Evolutionary conservation across 1,140 invertebrate species (phyloP).

Genomic region (Caenorhabditis tropicalis): DNA sequence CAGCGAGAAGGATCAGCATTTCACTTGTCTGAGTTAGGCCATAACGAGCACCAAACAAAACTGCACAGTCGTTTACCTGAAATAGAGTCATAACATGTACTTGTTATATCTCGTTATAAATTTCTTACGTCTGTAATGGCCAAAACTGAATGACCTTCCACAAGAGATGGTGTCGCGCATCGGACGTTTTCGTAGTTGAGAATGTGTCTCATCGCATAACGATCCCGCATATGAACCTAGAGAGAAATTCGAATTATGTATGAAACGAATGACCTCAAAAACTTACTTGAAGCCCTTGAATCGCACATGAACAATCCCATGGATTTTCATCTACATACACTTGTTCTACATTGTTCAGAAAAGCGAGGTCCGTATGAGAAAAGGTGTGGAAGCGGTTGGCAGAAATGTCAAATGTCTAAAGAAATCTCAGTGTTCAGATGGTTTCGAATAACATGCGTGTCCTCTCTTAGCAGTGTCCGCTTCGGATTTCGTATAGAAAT

Average conservation of each 20-base stretch:
- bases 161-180: conserved; percentile 58
- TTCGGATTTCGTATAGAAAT: conserved; percentile 34
- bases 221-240: conserved; percentile 46
- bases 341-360: conserved; percentile 57
- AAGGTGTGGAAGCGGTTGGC: conserved; percentile 59
- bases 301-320: conserved; percentile 68
- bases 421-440: conserved; percentile 43
- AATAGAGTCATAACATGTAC: neutral
- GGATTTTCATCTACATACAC: conserved; percentile 62
- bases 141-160: conserved; percentile 59
- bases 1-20: conserved; percentile 62
- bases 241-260: neutral
- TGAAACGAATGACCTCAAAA: neutral
- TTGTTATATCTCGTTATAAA: neutral
- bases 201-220: conserved; percentile 50
- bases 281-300: conserved; percentile 60
- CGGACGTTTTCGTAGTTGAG: conserved; percentile 62
- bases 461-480: neutral
- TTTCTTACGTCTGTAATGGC: conserved; percentile 55
- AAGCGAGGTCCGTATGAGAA: conserved; percentile 53
- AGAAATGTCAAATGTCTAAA: conserved; percentile 62
- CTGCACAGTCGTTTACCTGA: conserved; percentile 69
- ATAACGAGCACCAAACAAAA: conserved; percentile 69
- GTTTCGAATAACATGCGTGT: conserved; percentile 33
- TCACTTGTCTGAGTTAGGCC: conserved; percentile 67